Base-by-base conservation (phyloP, 1,140 invertebrate species). In the Ceratitis capitata region DNA sequence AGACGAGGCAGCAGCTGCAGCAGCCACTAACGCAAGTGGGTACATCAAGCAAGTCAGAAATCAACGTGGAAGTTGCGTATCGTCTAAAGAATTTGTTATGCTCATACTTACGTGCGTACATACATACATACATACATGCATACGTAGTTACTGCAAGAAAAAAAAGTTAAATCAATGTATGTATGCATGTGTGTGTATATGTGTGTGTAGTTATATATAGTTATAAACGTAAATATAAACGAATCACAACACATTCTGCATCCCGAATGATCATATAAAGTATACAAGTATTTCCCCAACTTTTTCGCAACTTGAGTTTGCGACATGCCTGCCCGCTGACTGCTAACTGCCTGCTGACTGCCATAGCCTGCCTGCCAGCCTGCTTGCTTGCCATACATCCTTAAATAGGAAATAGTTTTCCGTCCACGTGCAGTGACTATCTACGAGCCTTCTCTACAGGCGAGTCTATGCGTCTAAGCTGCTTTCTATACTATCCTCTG, bases 341-440 rank as follows among this genome's bases (percentile, higher is more conserved):
- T 69, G 64, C 64, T n/a, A n/a, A 23, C 29, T 64, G 47, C 6
- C 47, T 49, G 39, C 39, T 42, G 69, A 3, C n/a, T 78, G 39
- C 39, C 69, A 32, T 19, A 16, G 61, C 16, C 61, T 42, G 69
- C 39, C 69, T 78, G 32, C n/a, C n/a, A n/a, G n/a, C n/a, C n/a
- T n/a, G n/a, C n/a, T n/a, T n/a, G n/a, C n/a, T n/a, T n/a, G n/a
- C n/a, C n/a, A n/a, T n/a, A 89, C 89, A 89, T 89, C 89, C 89
- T 89, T 89, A 89, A 89, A 89, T 88, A 89, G 89, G 88, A 84
- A 84, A 84, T 84, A 89, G n/a, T 89, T 89, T 89, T 87, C 88
- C 88, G 87, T 88, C 89, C 89, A 90, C 89, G 89, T 90, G 89
- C 89, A 90, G 87, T 87, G 89, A 90, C 89, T 90, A 90, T 88